Conservation (phyloP, 2,888 invertebrate species). For the Drepanosiphum platanoidis region DNA sequence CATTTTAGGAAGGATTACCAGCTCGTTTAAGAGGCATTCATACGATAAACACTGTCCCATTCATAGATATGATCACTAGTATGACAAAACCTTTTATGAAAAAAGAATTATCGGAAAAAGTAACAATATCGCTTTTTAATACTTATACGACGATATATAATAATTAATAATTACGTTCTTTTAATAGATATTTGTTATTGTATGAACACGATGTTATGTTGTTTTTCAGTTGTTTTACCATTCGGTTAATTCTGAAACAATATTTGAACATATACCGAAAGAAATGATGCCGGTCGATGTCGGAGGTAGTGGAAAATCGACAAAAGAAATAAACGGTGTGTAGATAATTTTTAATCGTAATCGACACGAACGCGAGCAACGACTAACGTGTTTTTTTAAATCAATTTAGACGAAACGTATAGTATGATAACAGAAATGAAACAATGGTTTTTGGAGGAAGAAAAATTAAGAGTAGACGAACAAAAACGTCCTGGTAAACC, state of each 20-base stretch:
- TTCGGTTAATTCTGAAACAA: conserved; percentile 34
- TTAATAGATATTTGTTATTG: not conserved
- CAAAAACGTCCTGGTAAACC: conserved; percentile 64
- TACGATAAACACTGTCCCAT: conserved; percentile 61
- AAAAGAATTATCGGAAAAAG: conserved; percentile 63
- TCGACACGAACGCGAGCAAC: no score
- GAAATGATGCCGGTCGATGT: conserved; percentile 60
- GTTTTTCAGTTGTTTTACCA: conserved; percentile 53
- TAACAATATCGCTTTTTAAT: conserved; percentile 3
- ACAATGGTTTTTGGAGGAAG: conserved; percentile 65
- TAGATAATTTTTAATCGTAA: not conserved
- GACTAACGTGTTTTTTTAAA: conserved; percentile 15
- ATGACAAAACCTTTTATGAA: conserved; percentile 64
- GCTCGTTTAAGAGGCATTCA: conserved; percentile 63
- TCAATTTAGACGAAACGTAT: conserved; percentile 58
- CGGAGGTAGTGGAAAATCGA: conserved; percentile 61
- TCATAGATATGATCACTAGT: conserved; percentile 62
- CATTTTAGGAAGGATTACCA: conserved; percentile 63
- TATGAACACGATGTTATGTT: not conserved
- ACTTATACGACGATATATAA: not conserved
- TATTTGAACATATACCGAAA: conserved; percentile 62
- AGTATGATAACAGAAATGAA: conserved; percentile 63
- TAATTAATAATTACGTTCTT: no score
- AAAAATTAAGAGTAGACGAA: conserved; percentile 64
- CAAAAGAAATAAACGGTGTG: conserved; percentile 59